These are phyloP conservation scores for Lottia scabra DNA, from an alignment of 2,888 invertebrate genomes.

Conservation along the genomic window DNA sequence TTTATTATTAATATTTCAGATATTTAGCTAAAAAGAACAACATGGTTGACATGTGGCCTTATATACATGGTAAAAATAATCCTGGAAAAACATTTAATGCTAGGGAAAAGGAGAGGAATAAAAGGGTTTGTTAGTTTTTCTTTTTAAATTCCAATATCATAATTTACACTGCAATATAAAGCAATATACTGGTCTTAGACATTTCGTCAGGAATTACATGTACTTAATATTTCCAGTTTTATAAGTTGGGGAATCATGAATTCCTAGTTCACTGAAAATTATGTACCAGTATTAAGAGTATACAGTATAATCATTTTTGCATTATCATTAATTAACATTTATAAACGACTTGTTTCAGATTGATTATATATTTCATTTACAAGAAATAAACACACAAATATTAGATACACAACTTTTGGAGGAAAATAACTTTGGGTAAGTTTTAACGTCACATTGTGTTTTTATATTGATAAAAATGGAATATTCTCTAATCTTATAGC, in stretches of 20 bases:
- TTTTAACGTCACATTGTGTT: background rate
- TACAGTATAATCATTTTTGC: too few species aligned
- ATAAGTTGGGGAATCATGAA: too few species aligned
- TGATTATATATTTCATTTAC: constrained; percentile 66
- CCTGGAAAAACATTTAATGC: constrained; percentile 44
- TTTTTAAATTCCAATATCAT: too few species aligned
- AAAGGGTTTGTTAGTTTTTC: too few species aligned
- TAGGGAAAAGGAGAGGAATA: background rate
- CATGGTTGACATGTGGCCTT: constrained; percentile 44
- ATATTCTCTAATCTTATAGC: too few species aligned
- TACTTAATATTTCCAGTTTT: too few species aligned
- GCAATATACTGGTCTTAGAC: too few species aligned
- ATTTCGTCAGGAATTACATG: too few species aligned
- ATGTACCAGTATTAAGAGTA: too few species aligned
- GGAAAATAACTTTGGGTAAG: constrained; percentile 23
- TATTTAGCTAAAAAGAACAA: constrained; percentile 40
- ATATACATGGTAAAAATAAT: constrained; percentile 25
- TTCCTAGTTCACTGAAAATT: too few species aligned
- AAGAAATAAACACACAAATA: constrained; percentile 15
- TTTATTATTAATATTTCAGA: constrained; percentile 28
- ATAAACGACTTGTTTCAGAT: constrained; percentile 29
- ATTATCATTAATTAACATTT: background rate
- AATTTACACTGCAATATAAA: too few species aligned
- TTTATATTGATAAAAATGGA: too few species aligned
- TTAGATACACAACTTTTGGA: constrained; percentile 22